Evolutionary conservation across 1,140 invertebrate genomes (phyloP).

Genomic region (Monochamus saltuarius): DNA sequence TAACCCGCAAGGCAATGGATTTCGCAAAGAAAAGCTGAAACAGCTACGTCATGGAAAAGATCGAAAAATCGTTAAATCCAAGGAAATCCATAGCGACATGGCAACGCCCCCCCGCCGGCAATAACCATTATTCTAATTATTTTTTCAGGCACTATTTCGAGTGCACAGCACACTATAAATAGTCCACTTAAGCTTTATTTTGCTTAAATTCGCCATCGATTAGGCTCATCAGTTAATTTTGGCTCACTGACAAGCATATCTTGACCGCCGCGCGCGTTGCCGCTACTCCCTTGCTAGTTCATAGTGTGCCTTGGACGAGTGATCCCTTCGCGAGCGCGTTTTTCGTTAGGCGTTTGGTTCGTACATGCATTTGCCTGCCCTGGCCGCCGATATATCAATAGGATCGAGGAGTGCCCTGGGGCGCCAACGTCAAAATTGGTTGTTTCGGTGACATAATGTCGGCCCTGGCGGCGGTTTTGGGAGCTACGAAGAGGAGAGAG

Average conservation of each 20-base stretch:
- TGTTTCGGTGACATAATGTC: conserved; percentile 47
- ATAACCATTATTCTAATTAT: too few species aligned
- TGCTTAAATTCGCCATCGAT: conserved; percentile 21
- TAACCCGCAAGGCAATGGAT: too few species aligned
- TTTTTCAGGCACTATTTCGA: conserved; percentile 3
- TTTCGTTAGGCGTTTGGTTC: too few species aligned
- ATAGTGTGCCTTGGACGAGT: background rate
- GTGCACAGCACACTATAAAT: conserved; percentile 32
- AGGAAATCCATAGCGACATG: too few species aligned
- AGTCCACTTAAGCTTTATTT: conserved; percentile 28
- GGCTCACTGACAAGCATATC: conserved; percentile 31
- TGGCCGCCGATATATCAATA: too few species aligned
- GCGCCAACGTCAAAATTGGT: conserved; percentile 41
- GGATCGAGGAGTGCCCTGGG: background rate
- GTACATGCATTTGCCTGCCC: too few species aligned
- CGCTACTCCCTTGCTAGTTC: conserved; percentile 2
- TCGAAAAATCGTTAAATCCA: too few species aligned
- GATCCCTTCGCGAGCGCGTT: background rate
- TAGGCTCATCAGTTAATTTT: conserved; percentile 36
- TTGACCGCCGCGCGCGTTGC: background rate
- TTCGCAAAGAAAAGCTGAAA: too few species aligned
- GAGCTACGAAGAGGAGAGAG: conserved; percentile 45
- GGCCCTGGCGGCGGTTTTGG: conserved; percentile 41
- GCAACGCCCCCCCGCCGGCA: too few species aligned
- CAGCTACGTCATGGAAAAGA: too few species aligned